Evolutionary conservation across 92 coral and sea anemone genomes (phyloP).

Genomic region (Heliopora coerulea): DNA sequence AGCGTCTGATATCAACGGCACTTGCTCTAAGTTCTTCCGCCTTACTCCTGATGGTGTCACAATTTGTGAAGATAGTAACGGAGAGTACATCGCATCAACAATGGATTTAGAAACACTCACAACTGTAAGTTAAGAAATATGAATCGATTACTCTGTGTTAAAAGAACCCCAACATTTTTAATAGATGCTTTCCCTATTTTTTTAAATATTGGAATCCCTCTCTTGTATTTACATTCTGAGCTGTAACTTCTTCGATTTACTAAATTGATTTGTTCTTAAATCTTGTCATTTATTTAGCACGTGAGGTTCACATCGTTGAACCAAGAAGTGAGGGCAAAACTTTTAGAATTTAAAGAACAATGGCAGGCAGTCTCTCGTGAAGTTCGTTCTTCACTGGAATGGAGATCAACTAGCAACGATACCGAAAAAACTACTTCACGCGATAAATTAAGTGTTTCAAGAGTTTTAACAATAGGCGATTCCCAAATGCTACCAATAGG

Average conservation of each 20-base stretch:
- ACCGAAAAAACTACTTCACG: background rate
- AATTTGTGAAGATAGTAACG: constrained; percentile 50
- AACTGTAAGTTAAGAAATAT: background rate
- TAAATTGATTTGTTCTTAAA: background rate
- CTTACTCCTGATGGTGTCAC: constrained; percentile 49
- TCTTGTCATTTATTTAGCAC: background rate
- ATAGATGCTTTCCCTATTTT: too few species aligned
- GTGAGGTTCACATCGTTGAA: background rate
- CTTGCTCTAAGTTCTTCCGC: constrained; percentile 53
- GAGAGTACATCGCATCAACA: constrained; percentile 54
- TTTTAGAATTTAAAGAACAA: background rate
- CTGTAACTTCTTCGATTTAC: too few species aligned
- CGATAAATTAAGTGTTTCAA: background rate
- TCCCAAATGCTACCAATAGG: constrained; percentile 7
- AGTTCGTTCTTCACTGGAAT: constrained; percentile 19
- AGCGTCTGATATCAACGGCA: constrained; percentile 47
- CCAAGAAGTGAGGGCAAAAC: background rate
- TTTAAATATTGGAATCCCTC: too few species aligned
- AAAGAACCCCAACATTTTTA: too few species aligned
- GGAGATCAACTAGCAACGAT: background rate
- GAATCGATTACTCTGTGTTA: background rate
- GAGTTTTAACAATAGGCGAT: background rate
- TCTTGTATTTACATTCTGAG: too few species aligned
- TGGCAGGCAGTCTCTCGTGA: background rate
- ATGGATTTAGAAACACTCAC: constrained; percentile 8